Conservation (phyloP, 2,113 vertebrate genomes). For the Mustela lutreola region DNA sequence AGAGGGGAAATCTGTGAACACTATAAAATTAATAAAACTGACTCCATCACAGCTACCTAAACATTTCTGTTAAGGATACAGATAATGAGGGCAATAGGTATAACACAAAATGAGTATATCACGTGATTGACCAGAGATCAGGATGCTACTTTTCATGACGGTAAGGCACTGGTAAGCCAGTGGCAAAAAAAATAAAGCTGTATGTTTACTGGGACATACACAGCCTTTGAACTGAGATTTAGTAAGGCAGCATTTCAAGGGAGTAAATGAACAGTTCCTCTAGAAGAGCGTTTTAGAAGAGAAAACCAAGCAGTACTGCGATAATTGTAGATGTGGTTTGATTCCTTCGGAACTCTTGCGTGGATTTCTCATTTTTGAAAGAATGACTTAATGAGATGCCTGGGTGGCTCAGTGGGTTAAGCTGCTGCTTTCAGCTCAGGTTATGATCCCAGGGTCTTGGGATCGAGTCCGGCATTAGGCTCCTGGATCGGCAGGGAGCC, state of each 20-base stretch:
- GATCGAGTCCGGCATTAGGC: no score
- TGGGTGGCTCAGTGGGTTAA: not conserved
- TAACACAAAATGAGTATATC: not conserved
- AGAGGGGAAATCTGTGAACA: not conserved
- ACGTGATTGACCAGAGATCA: not conserved
- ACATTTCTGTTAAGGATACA: slow-evolving; percentile 3
- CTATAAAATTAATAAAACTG: slow-evolving; percentile 22
- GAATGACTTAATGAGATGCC: not conserved
- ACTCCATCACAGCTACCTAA: not conserved
- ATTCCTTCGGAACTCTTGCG: not conserved
- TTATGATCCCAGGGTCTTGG: no score
- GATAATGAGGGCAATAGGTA: not conserved
- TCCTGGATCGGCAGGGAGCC: no score
- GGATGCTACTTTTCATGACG: not conserved
- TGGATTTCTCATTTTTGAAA: not conserved
- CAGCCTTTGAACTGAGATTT: slow-evolving; percentile 33
- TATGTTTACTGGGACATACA: not conserved
- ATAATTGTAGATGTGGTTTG: not conserved
- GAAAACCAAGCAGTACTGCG: not conserved
- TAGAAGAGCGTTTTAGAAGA: slow-evolving; percentile 10
- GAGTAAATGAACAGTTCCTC: not conserved
- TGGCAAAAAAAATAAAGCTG: not conserved
- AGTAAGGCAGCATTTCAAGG: not conserved
- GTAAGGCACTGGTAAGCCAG: not conserved
- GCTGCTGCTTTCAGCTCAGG: no score